Base-by-base conservation (phyloP, 2,113 vertebrate species). In the Gasterosteus aculeatus region DNA sequence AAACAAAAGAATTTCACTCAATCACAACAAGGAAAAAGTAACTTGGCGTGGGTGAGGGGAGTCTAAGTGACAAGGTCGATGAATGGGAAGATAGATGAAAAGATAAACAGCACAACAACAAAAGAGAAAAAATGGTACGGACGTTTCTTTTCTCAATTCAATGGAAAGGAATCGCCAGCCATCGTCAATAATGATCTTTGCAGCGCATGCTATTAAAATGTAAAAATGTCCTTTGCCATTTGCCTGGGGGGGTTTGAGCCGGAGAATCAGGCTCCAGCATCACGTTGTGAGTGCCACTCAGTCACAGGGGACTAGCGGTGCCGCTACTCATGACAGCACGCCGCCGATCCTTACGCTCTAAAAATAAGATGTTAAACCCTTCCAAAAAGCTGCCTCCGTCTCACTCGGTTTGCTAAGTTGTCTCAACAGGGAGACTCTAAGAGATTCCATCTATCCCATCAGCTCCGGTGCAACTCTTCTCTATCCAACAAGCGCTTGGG, bases 331-430 rank as follows among this genome's bases (percentile, higher is more conserved):
- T 86, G 89, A 76, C 90, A 87, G 80, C 59, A 11, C 33, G 59
- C 46, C 22, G 66, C 65, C 77, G 64, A 76, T 67, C 42, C 67
- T 66, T 61, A 41, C 33, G 31, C 11, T 73, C 86, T 85, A 91
- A 90, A 92, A 91, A 93, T 89, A 92, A 90, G 88, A 93, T 81
- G 82, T 88, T 74, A 88, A 91, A 85, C 42, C 69, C 69, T 71
- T 72, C 1, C 12, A 63, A 71, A 67, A 85, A 74, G 41, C 51
- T 64, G 80, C 67, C 72, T 85, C 71, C 77, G 63, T 77, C 78
- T 73, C 63, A 61, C 72, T 73, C 61, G 19, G 62, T 69, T 86
- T 81, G 67, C 67, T 83, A 82, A 90, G 74, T 82, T 81, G 49
- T 86, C 87, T 81, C 81, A 83, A 78, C 72, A 63, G 67, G 69